Base-by-base conservation (phyloP, 1,140 invertebrate genomes). In the Chelonus insularis region DNA sequence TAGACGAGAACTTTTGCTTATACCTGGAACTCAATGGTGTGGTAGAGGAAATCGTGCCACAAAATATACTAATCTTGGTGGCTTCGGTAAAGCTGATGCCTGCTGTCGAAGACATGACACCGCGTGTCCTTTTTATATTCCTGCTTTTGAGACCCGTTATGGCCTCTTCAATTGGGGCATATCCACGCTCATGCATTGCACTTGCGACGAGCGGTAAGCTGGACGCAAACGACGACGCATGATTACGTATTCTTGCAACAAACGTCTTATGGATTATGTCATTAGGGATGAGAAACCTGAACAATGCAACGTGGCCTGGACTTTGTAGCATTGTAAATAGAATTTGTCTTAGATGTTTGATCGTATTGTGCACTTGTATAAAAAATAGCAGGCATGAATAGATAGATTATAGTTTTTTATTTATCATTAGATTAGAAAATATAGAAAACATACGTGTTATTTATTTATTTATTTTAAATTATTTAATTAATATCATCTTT, bases 1-100 rank as follows among this genome's bases (percentile, higher is more conserved):
- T 65, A 75, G 86, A 43, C 80, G 84, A 66, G 86, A 89, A 64
- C 66, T 88, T 34, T 81, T 92, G 29, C 82, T 89, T 41, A 85
- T 91, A 39, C 91, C 92, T 0, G 91, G 91, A 0, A 95, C 93
- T 1, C 88, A 91, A 68, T 94, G 93, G 93, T 96, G 93, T 75
- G 94, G 93, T 2, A 88, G 88, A 62, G 93, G 93, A 6, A 87
- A 87, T 71, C 86, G 86, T 0, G 92, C 91, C 1, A 84, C 84
- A 8, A 85, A 87, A 65, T 92, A 90, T 70, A 86, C 87, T 1
- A 86, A 94, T 68, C 80, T 95, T 4, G 94, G 93, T 1, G 87
- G 87, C 14, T 90, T 91, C 71, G 85, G 86, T 1, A 82, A 84
- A 4, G 90, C 91, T 0, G 94, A 96, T 72, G 83, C 86, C 41